Evolutionary conservation across 2,113 vertebrate species (phyloP).

Genomic region (Geococcyx californianus): DNA sequence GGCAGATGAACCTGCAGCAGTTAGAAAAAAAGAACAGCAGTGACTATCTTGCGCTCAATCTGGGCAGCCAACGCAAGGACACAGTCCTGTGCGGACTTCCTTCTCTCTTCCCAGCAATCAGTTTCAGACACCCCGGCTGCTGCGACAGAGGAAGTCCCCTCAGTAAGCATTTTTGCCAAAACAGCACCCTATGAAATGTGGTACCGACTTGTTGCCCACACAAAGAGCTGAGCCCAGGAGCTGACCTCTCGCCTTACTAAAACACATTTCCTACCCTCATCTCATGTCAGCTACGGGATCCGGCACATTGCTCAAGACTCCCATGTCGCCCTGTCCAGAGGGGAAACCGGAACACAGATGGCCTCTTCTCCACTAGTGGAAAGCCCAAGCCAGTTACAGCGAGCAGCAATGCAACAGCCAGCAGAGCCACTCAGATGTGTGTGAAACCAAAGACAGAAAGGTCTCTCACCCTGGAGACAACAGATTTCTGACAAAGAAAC

Average conservation of each 20-base stretch:
- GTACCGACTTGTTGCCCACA: background rate
- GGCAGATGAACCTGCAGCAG: background rate
- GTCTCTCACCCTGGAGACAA: background rate
- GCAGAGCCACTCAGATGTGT: too few species aligned
- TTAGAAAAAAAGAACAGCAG: background rate
- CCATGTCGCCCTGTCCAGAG: background rate
- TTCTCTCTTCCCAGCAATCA: background rate
- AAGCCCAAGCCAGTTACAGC: background rate
- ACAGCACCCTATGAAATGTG: background rate
- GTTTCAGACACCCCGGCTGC: conserved; percentile 22
- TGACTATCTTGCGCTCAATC: background rate
- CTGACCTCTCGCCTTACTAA: background rate
- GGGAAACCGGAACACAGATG: background rate
- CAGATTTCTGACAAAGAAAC: background rate
- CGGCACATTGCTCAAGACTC: background rate
- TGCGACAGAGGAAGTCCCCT: conserved; percentile 19
- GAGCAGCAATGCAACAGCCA: background rate
- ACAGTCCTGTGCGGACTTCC: conserved; percentile 12
- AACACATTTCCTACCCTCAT: background rate
- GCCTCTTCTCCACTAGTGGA: background rate
- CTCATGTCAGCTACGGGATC: background rate
- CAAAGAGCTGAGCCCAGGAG: background rate
- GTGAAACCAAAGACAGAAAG: background rate
- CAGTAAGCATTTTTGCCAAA: background rate
- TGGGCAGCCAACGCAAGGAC: background rate